Conservation (phyloP, 2,113 vertebrate genomes). For the Camelus dromedarius region DNA sequence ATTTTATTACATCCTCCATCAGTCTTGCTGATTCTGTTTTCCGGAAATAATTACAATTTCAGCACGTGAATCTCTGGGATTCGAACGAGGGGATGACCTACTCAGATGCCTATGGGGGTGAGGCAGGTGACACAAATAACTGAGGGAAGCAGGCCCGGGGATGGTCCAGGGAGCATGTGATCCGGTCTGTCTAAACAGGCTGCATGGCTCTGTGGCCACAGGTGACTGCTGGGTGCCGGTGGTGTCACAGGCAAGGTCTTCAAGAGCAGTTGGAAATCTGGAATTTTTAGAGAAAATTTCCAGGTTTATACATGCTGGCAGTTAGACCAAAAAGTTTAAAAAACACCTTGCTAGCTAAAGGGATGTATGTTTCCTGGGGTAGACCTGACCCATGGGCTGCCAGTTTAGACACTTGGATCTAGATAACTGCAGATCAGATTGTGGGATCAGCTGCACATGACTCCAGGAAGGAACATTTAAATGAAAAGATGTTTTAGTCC, state of each 20-base stretch:
- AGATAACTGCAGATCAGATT: neutral
- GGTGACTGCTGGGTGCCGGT: neutral
- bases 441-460: neutral
- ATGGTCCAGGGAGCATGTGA: neutral
- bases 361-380: neutral
- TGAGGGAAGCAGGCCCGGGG: neutral
- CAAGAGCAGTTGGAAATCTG: neutral
- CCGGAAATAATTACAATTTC: neutral
- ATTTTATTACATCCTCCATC: neutral
- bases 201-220: neutral
- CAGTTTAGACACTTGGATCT: neutral
- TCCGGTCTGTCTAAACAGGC: neutral
- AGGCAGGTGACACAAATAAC: neutral
- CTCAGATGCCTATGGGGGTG: neutral
- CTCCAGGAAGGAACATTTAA: neutral
- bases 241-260: neutral
- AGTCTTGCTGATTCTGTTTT: conserved; percentile 2
- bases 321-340: neutral
- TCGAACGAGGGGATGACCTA: neutral
- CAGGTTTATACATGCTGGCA: neutral
- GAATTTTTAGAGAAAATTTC: neutral
- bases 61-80: neutral
- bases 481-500: neutral
- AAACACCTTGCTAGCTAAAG: neutral
- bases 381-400: no score